Percentiles rank a stretch among this genome's conserved stretches.
phyloP scores from a whole-genome alignment of 2,888 invertebrate species.

The Pristionchus exspectatus region DNA sequence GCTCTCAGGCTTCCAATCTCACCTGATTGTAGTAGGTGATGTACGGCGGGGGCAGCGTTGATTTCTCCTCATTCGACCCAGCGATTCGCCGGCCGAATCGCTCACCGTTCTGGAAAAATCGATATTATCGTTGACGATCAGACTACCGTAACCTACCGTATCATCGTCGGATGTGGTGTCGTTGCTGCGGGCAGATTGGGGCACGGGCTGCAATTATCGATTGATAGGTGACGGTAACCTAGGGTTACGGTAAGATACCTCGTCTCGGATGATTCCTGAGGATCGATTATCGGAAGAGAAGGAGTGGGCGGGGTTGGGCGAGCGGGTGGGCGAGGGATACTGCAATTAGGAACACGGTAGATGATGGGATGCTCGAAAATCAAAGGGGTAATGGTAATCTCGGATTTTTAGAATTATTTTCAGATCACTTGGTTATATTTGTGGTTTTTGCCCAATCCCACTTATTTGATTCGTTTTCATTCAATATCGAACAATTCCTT shows the following conservation, averaged over 20 bases:
- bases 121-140: background rate
- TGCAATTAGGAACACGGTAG: background rate
- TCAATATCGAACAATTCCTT: too few relatives aligned
- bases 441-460: too few relatives aligned
- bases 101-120: background rate
- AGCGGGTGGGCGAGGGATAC: constrained; percentile 6
- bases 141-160: background rate
- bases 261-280: constrained; percentile 22
- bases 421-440: too few relatives aligned
- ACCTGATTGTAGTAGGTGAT: constrained; percentile 56
- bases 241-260: background rate
- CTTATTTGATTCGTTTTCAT: too few relatives aligned
- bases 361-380: background rate
- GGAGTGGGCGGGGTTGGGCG: background rate
- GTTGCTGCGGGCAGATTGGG: background rate
- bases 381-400: too few relatives aligned
- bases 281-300: constrained; percentile 27
- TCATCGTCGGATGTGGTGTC: background rate
- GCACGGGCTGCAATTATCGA: constrained; percentile 22
- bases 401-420: too few relatives aligned
- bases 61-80: background rate
- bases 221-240: background rate
- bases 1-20: background rate
- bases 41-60: constrained; percentile 49
- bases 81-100: constrained; percentile 33